phyloP scores from a whole-genome alignment of 2,888 invertebrate genomes.

The Diogma glabrata region DNA sequence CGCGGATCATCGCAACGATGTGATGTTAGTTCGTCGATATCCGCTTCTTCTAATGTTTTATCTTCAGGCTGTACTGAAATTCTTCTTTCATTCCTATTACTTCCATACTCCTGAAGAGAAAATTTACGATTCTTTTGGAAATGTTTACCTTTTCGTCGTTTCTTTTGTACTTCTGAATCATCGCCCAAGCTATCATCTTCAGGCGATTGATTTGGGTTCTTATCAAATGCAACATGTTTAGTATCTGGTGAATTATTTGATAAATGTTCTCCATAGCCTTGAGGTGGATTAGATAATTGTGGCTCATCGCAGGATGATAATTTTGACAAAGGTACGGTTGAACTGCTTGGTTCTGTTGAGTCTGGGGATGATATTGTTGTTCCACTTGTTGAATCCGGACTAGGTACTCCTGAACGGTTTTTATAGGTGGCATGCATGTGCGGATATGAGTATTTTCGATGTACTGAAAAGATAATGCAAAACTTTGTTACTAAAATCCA shows the following conservation, averaged over 20 bases:
- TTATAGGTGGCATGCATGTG: slow-evolving; percentile 41
- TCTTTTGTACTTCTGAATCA: slow-evolving; percentile 32
- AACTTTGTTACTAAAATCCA: slow-evolving; percentile 9
- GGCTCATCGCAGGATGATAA: slow-evolving; percentile 27
- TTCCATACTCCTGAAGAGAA: slow-evolving; percentile 61
- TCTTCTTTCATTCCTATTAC: slow-evolving; percentile 35
- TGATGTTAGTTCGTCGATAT: slow-evolving; percentile 69
- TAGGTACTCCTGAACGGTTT: slow-evolving; percentile 14
- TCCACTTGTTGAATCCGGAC: slow-evolving; percentile 11
- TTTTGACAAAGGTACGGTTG: slow-evolving; percentile 8
- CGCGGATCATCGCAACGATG: slow-evolving; percentile 64
- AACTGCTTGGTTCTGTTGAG: slow-evolving; percentile 15
- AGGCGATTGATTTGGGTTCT: slow-evolving; percentile 30
- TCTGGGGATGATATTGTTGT: slow-evolving; percentile 6
- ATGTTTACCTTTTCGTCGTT: slow-evolving; percentile 45
- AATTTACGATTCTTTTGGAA: slow-evolving; percentile 59
- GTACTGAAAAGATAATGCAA: slow-evolving; percentile 38
- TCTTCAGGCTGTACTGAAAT: slow-evolving; percentile 64
- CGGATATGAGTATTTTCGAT: slow-evolving; percentile 50
- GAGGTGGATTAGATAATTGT: slow-evolving; percentile 36
- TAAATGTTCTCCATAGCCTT: slow-evolving; percentile 29
- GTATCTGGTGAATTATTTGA: slow-evolving; percentile 33
- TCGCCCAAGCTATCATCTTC: slow-evolving; percentile 28
- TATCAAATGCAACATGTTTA: slow-evolving; percentile 41
- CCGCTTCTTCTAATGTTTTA: slow-evolving; percentile 48